phyloP scores from a whole-genome alignment of 2,888 invertebrate species.

The Drosophila greeni region DNA sequence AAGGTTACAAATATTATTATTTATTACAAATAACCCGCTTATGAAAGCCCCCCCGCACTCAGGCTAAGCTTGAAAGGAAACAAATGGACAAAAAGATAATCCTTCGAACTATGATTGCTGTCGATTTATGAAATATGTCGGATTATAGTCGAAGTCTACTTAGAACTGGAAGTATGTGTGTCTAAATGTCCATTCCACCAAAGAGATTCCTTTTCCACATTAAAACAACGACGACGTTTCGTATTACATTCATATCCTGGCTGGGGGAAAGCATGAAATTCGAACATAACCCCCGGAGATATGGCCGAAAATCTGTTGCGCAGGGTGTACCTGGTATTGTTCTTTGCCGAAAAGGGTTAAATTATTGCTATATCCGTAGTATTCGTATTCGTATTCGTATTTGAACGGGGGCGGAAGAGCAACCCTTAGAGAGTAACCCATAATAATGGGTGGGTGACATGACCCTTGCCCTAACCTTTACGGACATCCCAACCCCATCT shows the following conservation, averaged over 20 bases:
- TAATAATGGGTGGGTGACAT: slow-evolving; percentile 31
- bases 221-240: slow-evolving; percentile 2
- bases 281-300: slow-evolving; percentile 18
- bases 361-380: slow-evolving; percentile 60
- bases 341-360: slow-evolving; percentile 63
- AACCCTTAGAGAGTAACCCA: slow-evolving; percentile 39
- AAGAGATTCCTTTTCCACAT: background rate
- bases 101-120: slow-evolving; percentile 26
- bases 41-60: background rate
- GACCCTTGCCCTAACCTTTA: slow-evolving; percentile 33
- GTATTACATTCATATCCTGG: slow-evolving; percentile 14
- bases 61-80: background rate
- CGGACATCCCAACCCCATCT: slow-evolving; percentile 24
- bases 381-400: slow-evolving; percentile 23
- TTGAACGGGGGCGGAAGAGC: slow-evolving; percentile 49
- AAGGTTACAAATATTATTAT: background rate
- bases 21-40: background rate
- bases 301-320: slow-evolving; percentile 29
- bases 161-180: slow-evolving; percentile 4
- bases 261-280: slow-evolving; percentile 8
- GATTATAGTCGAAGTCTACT: slow-evolving; percentile 24
- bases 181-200: slow-evolving; percentile 2
- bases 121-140: slow-evolving; percentile 29
- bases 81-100: slow-evolving; percentile 15
- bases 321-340: slow-evolving; percentile 41